Evolutionary conservation across 2,888 invertebrate genomes (phyloP).

Genomic region (Girardia tigrina): DNA sequence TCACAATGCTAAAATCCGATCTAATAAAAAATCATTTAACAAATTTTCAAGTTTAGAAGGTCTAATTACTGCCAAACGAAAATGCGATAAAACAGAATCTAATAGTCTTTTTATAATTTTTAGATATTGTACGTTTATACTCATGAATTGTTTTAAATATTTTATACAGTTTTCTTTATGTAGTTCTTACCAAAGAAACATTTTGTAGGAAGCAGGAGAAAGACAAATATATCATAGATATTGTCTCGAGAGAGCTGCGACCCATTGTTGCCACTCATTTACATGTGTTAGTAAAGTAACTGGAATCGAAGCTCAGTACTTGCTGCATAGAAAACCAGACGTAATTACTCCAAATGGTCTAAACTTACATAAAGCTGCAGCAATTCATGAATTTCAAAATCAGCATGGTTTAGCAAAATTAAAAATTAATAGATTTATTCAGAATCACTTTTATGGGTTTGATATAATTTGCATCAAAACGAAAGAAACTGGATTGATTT

Average conservation of each 20-base stretch:
- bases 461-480: neutral
- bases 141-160: too few species aligned
- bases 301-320: slow-evolving; percentile 78
- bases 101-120: too few species aligned
- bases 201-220: slow-evolving; percentile 34
- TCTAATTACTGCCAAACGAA: too few species aligned
- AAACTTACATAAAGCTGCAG: slow-evolving; percentile 94
- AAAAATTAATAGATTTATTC: slow-evolving; percentile 87
- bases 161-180: too few species aligned
- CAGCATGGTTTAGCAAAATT: slow-evolving; percentile 88
- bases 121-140: too few species aligned
- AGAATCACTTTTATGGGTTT: slow-evolving; percentile 95
- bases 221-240: slow-evolving; percentile 55
- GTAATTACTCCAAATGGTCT: slow-evolving; percentile 92
- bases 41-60: too few species aligned
- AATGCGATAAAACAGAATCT: too few species aligned
- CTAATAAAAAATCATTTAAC: too few species aligned
- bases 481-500: slow-evolving; percentile 35
- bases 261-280: slow-evolving; percentile 78
- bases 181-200: too few species aligned
- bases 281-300: slow-evolving; percentile 97
- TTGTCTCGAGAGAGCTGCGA: slow-evolving; percentile 87
- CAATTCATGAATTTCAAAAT: slow-evolving; percentile 96
- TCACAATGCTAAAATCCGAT: too few species aligned
- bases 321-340: slow-evolving; percentile 71